Conservation (phyloP, 2,888 invertebrate genomes). For the Metopia argyrocephala region DNA sequence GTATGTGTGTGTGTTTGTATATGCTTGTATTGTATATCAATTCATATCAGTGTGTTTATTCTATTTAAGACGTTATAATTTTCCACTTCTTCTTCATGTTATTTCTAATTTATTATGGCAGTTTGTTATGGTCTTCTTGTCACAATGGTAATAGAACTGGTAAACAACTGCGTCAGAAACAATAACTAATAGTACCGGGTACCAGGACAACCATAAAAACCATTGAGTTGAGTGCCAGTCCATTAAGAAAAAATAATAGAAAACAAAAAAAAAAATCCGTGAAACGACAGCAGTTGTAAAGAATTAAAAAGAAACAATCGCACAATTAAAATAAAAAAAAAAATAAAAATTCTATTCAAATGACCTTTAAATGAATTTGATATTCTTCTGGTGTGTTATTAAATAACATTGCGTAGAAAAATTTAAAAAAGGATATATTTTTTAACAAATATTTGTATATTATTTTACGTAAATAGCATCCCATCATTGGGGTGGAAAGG, state of each 20-base stretch:
- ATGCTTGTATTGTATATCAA: neutral
- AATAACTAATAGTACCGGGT: neutral
- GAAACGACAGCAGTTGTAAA: neutral
- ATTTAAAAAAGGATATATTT: too few species aligned
- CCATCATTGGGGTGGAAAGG: too few species aligned
- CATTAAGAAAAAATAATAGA: neutral
- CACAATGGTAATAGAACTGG: constrained; percentile 68
- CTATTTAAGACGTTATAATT: constrained; percentile 20
- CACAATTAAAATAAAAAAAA: too few species aligned
- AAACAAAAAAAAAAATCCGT: constrained; percentile 4
- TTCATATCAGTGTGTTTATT: constrained; percentile 8
- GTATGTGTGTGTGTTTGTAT: neutral
- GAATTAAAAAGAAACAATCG: constrained; percentile 68
- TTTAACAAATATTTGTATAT: too few species aligned
- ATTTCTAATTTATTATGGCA: constrained; percentile 74
- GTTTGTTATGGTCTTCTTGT: constrained; percentile 75
- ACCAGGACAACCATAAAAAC: neutral
- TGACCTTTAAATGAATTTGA: constrained; percentile 75
- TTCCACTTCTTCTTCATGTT: constrained; percentile 35
- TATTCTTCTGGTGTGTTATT: constrained; percentile 74
- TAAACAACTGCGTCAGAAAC: constrained; percentile 26
- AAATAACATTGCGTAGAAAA: constrained; percentile 70
- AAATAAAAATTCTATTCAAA: too few species aligned
- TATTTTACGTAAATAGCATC: too few species aligned
- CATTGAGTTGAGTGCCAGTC: neutral